These are phyloP conservation scores for Pomacea canaliculata DNA, from an alignment of 2,888 invertebrate genomes.

Conservation along the genomic window DNA sequence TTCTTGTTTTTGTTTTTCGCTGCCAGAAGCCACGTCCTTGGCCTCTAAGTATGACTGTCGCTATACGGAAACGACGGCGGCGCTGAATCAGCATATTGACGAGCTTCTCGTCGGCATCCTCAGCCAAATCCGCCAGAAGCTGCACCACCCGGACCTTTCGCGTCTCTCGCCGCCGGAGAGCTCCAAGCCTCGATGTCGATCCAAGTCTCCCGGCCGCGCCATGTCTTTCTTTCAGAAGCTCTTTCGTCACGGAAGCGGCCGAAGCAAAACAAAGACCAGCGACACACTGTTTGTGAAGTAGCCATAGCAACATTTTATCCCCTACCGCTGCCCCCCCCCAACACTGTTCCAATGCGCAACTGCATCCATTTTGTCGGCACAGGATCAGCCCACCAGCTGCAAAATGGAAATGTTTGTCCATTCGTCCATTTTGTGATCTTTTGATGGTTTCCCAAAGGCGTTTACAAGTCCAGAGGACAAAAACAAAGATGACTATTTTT, in stretches of 20 bases:
- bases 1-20: background rate
- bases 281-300: conserved; percentile 35
- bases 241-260: conserved; percentile 21
- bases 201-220: conserved; percentile 30
- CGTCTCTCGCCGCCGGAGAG: conserved; percentile 20
- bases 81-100: conserved; percentile 96
- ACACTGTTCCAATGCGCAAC: no score
- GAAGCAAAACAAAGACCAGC: conserved; percentile 32
- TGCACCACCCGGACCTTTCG: conserved; percentile 26
- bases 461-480: no score
- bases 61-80: conserved; percentile 96
- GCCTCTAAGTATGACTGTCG: conserved; percentile 79
- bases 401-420: no score
- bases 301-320: no score
- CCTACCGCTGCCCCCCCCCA: no score
- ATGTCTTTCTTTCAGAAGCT: conserved; percentile 32
- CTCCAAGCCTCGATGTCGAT: conserved; percentile 25
- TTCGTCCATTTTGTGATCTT: no score
- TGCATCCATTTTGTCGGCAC: no score
- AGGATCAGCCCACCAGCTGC: no score
- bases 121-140: conserved; percentile 87
- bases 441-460: no score
- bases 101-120: conserved; percentile 92
- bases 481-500: no score
- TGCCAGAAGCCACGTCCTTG: conserved; percentile 47